Evolutionary conservation across 1,140 invertebrate genomes (phyloP).

Genomic region (Centruroides sculpturatus): DNA sequence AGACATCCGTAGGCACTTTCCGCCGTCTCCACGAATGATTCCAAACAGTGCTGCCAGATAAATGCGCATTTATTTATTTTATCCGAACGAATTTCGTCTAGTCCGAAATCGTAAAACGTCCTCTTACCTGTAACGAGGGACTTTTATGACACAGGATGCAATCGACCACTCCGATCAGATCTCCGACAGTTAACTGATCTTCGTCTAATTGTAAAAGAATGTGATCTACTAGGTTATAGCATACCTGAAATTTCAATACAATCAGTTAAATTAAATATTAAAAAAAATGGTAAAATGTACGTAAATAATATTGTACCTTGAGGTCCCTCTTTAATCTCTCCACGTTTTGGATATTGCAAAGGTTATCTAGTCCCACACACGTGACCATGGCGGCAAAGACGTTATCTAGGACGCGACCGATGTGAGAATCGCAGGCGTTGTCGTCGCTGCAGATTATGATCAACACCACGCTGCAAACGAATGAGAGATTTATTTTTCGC

Average conservation of each 20-base stretch:
- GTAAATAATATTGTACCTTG: slow-evolving; percentile 33
- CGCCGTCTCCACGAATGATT: slow-evolving; percentile 54
- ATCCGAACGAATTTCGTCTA: too few relatives aligned
- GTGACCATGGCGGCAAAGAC: slow-evolving; percentile 59
- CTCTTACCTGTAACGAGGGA: slow-evolving; percentile 34
- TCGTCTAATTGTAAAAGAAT: slow-evolving; percentile 41
- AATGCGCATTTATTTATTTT: too few relatives aligned
- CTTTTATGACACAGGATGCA: slow-evolving; percentile 48
- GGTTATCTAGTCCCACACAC: slow-evolving; percentile 56
- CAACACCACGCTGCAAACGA: slow-evolving; percentile 27
- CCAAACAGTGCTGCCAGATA: slow-evolving; percentile 45
- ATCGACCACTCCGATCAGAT: slow-evolving; percentile 29
- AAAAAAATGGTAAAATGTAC: not conserved
- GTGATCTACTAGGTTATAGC: slow-evolving; percentile 53
- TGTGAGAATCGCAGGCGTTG: slow-evolving; percentile 25
- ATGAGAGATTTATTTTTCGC: not conserved
- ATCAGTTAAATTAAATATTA: not conserved
- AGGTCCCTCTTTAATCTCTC: slow-evolving; percentile 64
- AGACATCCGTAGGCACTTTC: slow-evolving; percentile 64
- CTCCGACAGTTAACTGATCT: slow-evolving; percentile 24
- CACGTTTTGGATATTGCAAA: slow-evolving; percentile 54
- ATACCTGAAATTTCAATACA: slow-evolving; percentile 32
- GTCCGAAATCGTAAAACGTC: too few relatives aligned
- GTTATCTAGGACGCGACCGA: slow-evolving; percentile 41
- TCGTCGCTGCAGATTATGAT: slow-evolving; percentile 30